These are phyloP conservation scores for Ptychadena robeensis DNA, from an alignment of 2,797 vertebrate species.

Conservation along the genomic window DNA sequence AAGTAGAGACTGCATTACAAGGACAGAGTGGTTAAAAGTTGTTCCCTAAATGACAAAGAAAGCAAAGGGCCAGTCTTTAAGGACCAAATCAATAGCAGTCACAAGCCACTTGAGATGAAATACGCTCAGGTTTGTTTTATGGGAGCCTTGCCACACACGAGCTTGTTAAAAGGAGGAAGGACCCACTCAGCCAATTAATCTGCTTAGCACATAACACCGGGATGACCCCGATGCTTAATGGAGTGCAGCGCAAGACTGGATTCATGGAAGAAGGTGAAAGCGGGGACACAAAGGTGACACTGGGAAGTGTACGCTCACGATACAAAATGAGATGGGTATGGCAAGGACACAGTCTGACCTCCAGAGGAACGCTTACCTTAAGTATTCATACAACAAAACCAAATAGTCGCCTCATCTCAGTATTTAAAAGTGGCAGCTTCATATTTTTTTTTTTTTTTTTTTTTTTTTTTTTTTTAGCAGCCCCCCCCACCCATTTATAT, in stretches of 20 bases:
- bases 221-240: background rate
- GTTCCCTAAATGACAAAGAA: background rate
- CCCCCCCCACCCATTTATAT: too few species aligned
- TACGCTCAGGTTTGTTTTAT: conserved; percentile 1
- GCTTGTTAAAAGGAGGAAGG: background rate
- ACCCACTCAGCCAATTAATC: background rate
- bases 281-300: background rate
- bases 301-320: background rate
- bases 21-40: background rate
- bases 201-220: background rate
- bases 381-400: too few species aligned
- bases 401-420: too few species aligned
- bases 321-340: background rate
- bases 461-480: too few species aligned
- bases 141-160: background rate
- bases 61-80: background rate
- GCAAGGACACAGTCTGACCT: background rate
- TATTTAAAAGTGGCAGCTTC: too few species aligned
- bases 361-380: background rate
- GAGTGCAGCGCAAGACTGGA: background rate
- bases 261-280: too few species aligned
- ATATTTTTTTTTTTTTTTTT: too few species aligned
- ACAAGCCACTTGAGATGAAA: background rate
- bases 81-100: conserved; percentile 12
- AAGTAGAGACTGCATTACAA: background rate